These are phyloP conservation scores for Trissolcus japonicus DNA, from an alignment of 2,888 invertebrate genomes.

Conservation along the genomic window DNA sequence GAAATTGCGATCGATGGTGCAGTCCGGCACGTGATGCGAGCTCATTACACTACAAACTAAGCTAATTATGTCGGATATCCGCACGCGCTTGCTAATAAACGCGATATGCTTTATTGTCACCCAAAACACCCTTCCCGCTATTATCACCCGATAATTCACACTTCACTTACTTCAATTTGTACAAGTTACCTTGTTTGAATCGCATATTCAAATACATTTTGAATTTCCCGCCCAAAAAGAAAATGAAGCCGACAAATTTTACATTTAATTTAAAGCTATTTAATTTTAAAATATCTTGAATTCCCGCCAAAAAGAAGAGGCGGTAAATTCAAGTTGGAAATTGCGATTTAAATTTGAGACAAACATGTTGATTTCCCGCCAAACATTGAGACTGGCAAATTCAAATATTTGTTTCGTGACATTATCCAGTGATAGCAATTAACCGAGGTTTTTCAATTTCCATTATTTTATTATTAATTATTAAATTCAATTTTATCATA, in stretches of 20 bases:
- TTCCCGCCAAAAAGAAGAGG: conserved; percentile 5
- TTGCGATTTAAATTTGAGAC: neutral
- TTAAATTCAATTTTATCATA: too few relatives aligned
- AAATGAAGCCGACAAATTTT: too few relatives aligned
- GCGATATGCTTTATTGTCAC: neutral
- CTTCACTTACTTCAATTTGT: neutral
- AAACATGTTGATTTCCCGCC: neutral
- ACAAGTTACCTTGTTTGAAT: too few relatives aligned
- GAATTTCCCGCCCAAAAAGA: too few relatives aligned
- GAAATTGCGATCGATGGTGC: conserved; percentile 49
- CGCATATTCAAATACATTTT: too few relatives aligned
- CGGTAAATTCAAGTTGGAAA: conserved; percentile 13
- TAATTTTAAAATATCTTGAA: neutral
- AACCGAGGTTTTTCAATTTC: too few relatives aligned
- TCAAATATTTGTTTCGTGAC: too few relatives aligned
- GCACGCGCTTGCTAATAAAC: conserved; percentile 21
- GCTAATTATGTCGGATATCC: conserved; percentile 42
- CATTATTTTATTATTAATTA: too few relatives aligned
- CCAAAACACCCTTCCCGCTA: neutral
- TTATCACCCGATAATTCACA: neutral
- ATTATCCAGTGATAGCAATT: too few relatives aligned
- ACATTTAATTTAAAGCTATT: neutral
- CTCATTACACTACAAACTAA: conserved; percentile 43
- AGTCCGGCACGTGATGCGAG: conserved; percentile 30
- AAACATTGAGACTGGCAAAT: neutral